phyloP scores from a whole-genome alignment of 2,113 vertebrate genomes.

The Atrichornis clamosus region DNA sequence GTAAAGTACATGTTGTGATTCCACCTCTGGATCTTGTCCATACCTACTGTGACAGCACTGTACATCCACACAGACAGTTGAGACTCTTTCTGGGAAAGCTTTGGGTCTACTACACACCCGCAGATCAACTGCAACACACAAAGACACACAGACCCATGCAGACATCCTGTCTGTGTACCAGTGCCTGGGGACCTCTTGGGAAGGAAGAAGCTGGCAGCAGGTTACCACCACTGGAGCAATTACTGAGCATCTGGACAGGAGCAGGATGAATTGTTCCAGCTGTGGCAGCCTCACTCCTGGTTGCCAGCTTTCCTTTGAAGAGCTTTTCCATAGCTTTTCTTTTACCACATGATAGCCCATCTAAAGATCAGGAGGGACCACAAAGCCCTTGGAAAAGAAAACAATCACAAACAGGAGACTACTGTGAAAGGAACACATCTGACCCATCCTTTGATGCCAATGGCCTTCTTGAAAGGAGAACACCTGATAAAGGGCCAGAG shows the following conservation, averaged over 20 bases:
- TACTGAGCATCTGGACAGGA: not conserved
- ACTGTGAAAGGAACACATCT: not conserved
- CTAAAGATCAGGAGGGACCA: not conserved
- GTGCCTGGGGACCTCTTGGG: not conserved
- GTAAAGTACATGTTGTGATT: not conserved
- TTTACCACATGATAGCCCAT: not conserved
- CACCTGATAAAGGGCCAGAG: not conserved
- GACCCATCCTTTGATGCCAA: not conserved
- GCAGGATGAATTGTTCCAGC: not conserved
- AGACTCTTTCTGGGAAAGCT: not conserved
- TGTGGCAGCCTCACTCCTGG: not conserved
- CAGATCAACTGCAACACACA: not conserved
- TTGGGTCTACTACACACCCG: not conserved
- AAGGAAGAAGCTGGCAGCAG: not conserved
- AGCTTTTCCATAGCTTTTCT: not conserved
- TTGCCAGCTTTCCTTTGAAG: not conserved
- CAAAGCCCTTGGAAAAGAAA: not conserved
- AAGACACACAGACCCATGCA: not conserved
- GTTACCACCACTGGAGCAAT: not conserved
- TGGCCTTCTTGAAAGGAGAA: not conserved
- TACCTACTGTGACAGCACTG: not conserved
- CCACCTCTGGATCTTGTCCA: not conserved
- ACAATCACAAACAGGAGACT: not conserved
- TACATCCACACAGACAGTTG: not conserved
- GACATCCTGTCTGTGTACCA: not conserved